phyloP scores from a whole-genome alignment of 2,113 vertebrate genomes.

The Rhabdomys dilectus region DNA sequence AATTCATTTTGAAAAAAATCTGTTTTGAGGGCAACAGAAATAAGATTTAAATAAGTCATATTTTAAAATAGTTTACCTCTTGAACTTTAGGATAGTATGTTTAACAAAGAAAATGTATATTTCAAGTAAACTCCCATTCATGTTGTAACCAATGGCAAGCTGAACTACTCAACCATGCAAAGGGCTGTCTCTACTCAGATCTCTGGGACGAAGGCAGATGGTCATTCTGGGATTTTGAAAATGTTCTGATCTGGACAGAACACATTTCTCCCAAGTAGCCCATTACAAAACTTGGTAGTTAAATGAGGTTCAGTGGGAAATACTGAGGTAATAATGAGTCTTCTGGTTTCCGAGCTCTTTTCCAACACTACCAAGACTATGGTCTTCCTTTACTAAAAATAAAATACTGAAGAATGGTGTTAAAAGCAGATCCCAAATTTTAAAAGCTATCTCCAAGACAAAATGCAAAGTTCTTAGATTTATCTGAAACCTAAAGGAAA shows the following conservation, averaged over 20 bases:
- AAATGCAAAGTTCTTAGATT: constrained; percentile 25
- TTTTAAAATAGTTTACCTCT: constrained; percentile 31
- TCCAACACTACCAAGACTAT: background rate
- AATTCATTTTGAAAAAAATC: constrained; percentile 47
- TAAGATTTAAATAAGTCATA: constrained; percentile 32
- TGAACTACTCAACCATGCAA: background rate
- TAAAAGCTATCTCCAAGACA: background rate
- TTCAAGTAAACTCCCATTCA: constrained; percentile 23
- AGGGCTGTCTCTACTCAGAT: background rate
- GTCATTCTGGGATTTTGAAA: background rate
- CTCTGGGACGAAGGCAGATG: background rate
- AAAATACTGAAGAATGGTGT: constrained; percentile 21
- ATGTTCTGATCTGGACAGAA: background rate
- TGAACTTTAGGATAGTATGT: constrained; percentile 3
- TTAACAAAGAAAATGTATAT: constrained; percentile 33
- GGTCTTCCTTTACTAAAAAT: constrained; percentile 24
- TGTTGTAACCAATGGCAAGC: constrained; percentile 1
- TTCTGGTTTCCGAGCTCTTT: constrained; percentile 10
- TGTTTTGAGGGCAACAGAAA: constrained; percentile 13
- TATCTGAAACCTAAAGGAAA: constrained; percentile 41
- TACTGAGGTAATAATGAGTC: background rate
- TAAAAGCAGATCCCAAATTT: background rate
- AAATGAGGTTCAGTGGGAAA: background rate
- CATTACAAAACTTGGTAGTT: constrained; percentile 5
- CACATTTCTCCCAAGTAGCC: background rate